Percentiles rank a stretch among this genome's conserved stretches.
These are phyloP conservation scores for Hiodon tergisus DNA, from an alignment of 2,113 vertebrate genomes.

Conservation along the genomic window DNA sequence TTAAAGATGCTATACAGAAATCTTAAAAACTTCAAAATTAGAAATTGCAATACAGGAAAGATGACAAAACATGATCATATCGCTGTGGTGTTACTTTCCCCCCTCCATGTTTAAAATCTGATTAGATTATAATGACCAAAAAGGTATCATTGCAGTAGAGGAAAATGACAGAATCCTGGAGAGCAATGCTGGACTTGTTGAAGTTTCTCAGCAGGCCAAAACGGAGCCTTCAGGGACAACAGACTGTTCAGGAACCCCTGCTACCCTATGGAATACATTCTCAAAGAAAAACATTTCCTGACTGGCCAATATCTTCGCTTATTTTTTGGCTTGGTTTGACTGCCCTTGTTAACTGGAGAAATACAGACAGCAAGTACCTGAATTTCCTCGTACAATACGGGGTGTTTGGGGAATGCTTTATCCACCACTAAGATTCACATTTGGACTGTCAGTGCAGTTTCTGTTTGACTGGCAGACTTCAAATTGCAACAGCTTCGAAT, in stretches of 20 bases:
- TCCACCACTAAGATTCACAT: too few relatives aligned
- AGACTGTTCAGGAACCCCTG: constrained; percentile 6
- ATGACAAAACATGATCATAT: neutral
- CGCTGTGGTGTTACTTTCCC: neutral
- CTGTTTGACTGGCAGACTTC: too few relatives aligned
- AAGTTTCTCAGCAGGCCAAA: neutral
- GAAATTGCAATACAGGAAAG: neutral
- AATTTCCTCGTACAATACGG: neutral
- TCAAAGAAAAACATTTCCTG: neutral
- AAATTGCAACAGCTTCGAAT: neutral
- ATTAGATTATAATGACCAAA: constrained; percentile 6
- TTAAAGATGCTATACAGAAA: too few relatives aligned
- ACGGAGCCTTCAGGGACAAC: neutral
- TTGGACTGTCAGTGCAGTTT: too few relatives aligned
- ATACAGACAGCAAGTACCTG: neutral
- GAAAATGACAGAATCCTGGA: neutral
- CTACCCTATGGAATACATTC: neutral
- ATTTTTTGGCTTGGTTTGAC: constrained; percentile 6
- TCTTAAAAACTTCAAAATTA: neutral
- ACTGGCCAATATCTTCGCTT: neutral
- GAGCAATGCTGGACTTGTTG: neutral
- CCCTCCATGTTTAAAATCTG: neutral
- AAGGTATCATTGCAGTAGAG: neutral
- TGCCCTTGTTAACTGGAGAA: neutral
- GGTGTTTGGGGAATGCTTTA: neutral